phyloP scores from a whole-genome alignment of 2,797 vertebrate species.

The Stomatorhinus walkeri region DNA sequence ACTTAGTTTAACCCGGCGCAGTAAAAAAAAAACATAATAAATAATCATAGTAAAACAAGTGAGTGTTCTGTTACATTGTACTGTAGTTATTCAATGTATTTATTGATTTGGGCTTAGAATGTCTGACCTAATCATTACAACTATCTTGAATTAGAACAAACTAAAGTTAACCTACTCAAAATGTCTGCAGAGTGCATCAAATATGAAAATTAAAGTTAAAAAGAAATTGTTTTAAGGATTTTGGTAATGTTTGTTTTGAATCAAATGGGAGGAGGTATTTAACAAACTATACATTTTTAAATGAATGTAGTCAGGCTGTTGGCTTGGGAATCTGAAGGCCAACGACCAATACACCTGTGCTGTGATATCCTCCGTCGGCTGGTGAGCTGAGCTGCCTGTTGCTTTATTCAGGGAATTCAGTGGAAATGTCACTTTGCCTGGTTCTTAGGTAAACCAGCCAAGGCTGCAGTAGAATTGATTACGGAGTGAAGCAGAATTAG shows the following conservation, averaged over 20 bases:
- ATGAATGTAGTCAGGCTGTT: neutral
- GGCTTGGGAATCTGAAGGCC: neutral
- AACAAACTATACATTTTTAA: neutral
- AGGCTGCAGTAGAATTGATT: constrained; percentile 30
- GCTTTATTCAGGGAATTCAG: constrained; percentile 12
- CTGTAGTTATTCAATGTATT: neutral
- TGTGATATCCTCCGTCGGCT: neutral
- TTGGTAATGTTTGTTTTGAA: neutral
- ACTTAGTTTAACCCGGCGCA: neutral
- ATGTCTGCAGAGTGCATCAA: neutral
- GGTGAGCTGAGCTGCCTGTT: neutral
- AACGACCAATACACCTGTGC: neutral
- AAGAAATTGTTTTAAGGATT: neutral
- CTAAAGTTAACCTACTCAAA: neutral
- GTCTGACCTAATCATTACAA: neutral
- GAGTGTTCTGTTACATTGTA: neutral
- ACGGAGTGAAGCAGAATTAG: constrained; percentile 36
- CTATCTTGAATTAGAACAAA: neutral
- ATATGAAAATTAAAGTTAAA: neutral
- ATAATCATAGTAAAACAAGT: neutral
- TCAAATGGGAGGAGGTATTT: neutral
- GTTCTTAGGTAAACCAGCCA: constrained; percentile 16
- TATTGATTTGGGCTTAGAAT: neutral
- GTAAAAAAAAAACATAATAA: neutral
- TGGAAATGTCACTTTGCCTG: constrained; percentile 27